phyloP scores from a whole-genome alignment of 2,797 vertebrate genomes.

The Rhabdophis nuchalis region DNA sequence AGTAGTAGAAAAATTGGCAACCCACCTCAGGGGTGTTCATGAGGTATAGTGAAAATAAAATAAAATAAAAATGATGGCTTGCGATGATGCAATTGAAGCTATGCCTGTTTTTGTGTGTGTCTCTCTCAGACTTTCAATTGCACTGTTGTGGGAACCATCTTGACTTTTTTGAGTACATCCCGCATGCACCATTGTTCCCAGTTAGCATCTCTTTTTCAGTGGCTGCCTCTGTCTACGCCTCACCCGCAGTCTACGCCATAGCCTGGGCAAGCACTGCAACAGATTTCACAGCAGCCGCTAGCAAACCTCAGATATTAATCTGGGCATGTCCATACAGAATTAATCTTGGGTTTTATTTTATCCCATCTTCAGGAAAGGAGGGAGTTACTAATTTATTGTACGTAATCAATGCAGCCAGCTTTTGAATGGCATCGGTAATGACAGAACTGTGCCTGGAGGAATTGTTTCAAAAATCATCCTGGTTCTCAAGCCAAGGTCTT shows the following conservation, averaged over 20 bases:
- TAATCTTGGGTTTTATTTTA: neutral
- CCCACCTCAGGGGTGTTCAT: neutral
- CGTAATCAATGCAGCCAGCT: neutral
- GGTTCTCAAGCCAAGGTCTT: neutral
- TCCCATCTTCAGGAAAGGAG: neutral
- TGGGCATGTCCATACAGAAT: neutral
- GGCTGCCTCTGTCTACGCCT: neutral
- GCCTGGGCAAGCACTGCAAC: neutral
- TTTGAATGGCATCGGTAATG: slow-evolving; percentile 48
- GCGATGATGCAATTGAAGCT: neutral
- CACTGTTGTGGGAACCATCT: neutral
- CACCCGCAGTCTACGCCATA: neutral
- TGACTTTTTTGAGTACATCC: neutral
- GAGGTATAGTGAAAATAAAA: neutral
- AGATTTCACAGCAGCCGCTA: neutral
- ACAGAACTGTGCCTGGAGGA: neutral
- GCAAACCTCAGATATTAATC: neutral
- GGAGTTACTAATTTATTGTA: neutral
- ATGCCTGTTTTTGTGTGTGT: neutral
- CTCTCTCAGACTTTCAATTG: neutral
- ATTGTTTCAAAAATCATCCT: neutral
- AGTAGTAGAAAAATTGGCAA: too few species aligned
- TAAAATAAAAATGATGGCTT: neutral
- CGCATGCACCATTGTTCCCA: neutral
- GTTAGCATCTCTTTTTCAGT: neutral